Conservation (phyloP, 2,888 invertebrate genomes). For the Tetragnatha montana region DNA sequence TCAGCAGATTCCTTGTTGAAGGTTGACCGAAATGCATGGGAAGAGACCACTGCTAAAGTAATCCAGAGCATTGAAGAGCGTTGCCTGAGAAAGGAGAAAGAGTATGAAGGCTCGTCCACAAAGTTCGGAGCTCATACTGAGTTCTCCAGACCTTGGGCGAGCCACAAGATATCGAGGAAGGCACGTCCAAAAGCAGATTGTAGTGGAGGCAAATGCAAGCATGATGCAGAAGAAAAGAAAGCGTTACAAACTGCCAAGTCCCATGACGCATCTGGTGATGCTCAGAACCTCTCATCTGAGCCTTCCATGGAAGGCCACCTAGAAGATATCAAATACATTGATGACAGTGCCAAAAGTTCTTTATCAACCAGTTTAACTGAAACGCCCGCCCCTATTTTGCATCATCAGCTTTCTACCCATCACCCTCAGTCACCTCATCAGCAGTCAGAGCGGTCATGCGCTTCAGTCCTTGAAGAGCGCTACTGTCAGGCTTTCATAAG, state of each 20-base stretch:
- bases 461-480: constrained; percentile 69
- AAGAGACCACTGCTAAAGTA: constrained; percentile 67
- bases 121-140: constrained; percentile 67
- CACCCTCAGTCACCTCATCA: constrained; percentile 54
- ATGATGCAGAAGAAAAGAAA: constrained; percentile 37
- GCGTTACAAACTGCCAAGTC: constrained; percentile 17
- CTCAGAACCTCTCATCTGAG: constrained; percentile 26
- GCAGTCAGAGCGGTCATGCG: constrained; percentile 53
- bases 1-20: constrained; percentile 62
- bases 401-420: constrained; percentile 32
- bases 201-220: constrained; percentile 21
- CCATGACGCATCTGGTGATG: background rate
- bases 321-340: constrained; percentile 71
- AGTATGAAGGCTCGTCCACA: constrained; percentile 63
- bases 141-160: constrained; percentile 47
- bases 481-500: constrained; percentile 68
- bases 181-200: constrained; percentile 33
- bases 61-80: constrained; percentile 69
- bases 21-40: constrained; percentile 69
- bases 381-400: constrained; percentile 40
- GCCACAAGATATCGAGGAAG: constrained; percentile 36
- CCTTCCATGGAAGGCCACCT: constrained; percentile 55
- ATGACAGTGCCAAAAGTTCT: constrained; percentile 72
- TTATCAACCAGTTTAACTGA: constrained; percentile 67
- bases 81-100: constrained; percentile 54